Base-by-base conservation (phyloP, 1,140 invertebrate genomes). In the Nylanderia fulva region DNA sequence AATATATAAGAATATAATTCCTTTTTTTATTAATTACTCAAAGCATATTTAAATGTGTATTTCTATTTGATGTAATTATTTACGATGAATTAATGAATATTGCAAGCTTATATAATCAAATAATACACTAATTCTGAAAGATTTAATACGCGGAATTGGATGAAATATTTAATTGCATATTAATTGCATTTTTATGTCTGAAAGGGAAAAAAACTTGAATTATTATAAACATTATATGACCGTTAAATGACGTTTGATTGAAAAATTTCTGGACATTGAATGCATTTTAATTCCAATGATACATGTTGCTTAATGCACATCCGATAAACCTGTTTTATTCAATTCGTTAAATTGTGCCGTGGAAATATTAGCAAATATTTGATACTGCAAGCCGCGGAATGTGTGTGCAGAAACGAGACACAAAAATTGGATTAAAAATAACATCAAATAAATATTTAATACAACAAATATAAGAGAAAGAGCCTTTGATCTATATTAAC, bases 401-500 rank as follows among this genome's bases (percentile, higher is more conserved):
- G 45, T 4, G 15, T n/a, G n/a, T n/a, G n/a, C n/a, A 33, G 18
- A 42, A 42, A 58, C 36, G 13, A 15, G 4, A 48, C 15, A 48
- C 15, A 48, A 48, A 18, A 48, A 54, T 27, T 0, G 3, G 45
- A 48, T 42, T 27, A 58, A 58, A 80, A 58, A 42, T 69, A 27
- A 56, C 11, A 13, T 27, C 13, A 29, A 77, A 71, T 84, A 74
- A 90, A 80, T 58, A 86, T 86, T 66, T 69, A 69, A 29, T 48
- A n/a, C n/a, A 68, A 86, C 58, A 52, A 48, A 0, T 18, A 5
- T 18, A 15, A 48, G 15, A 69, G 84, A 52, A 42, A 83, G 21
- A 33, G 13, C 64, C 84, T 86, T 88, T 90, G 87, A 90, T 90
- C 75, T 69, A 77, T 88, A 61, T 79, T 77, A 48, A 61, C 54